These are phyloP conservation scores for Percopsis omiscomaycus DNA, from an alignment of 2,797 vertebrate species.

Conservation along the genomic window DNA sequence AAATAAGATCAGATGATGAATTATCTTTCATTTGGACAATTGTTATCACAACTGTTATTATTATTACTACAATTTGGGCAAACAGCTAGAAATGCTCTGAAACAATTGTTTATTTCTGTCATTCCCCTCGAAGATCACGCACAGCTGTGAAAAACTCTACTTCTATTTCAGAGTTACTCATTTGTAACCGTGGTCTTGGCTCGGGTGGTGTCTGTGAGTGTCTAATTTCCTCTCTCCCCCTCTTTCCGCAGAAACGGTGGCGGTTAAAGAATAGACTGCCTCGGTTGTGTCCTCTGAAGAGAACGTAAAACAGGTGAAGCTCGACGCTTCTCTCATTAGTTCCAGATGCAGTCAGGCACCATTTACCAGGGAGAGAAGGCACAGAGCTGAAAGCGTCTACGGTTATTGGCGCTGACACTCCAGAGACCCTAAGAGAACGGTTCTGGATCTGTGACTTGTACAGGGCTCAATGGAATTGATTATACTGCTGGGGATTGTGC, in stretches of 20 bases:
- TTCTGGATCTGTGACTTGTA: conserved; percentile 51
- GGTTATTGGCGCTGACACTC: conserved; percentile 47
- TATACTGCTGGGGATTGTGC: conserved; percentile 35
- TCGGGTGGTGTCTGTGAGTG: conserved; percentile 72
- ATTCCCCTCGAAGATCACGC: conserved; percentile 34
- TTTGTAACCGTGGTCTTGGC: conserved; percentile 62
- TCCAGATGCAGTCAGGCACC: conserved; percentile 69
- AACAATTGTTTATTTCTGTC: conserved; percentile 23
- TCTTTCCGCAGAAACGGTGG: conserved; percentile 49
- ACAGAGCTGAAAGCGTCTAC: conserved; percentile 42
- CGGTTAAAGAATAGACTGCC: conserved; percentile 61
- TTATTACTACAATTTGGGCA: conserved; percentile 12
- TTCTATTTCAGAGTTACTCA: conserved; percentile 51
- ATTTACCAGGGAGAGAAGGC: conserved; percentile 61
- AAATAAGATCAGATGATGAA: conserved; percentile 2
- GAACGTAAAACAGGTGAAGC: conserved; percentile 66
- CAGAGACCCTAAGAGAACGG: conserved; percentile 51
- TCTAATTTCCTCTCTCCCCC: conserved; percentile 62
- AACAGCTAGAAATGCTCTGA: conserved; percentile 24
- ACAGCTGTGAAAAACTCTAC: conserved; percentile 37
- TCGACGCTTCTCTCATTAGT: conserved; percentile 71
- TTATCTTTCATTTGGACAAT: conserved; percentile 6
- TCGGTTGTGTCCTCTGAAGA: conserved; percentile 59
- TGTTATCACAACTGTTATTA: conserved; percentile 6
- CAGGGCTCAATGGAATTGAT: conserved; percentile 56